phyloP scores from a whole-genome alignment of 2,797 vertebrate genomes.

The Petrocephalus schoutedeni region DNA sequence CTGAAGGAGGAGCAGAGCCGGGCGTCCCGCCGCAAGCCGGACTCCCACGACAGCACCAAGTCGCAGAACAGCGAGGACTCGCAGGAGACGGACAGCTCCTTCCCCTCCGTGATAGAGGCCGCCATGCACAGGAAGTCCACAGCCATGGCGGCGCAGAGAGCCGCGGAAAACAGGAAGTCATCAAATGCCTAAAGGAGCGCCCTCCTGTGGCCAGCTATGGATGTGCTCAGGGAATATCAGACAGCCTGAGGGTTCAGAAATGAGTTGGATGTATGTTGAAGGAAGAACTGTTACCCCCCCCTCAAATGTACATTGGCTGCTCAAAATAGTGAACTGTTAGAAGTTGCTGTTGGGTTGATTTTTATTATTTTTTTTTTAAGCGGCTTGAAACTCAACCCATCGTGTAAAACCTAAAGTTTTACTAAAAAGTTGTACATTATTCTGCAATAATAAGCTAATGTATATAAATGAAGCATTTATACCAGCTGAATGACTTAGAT shows the following conservation, averaged over 20 bases:
- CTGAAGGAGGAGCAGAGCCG: slow-evolving; percentile 85
- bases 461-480: slow-evolving; percentile 20
- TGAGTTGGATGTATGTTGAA: background rate
- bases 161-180: slow-evolving; percentile 43
- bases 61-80: slow-evolving; percentile 61
- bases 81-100: slow-evolving; percentile 49
- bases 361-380: background rate
- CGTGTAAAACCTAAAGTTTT: slow-evolving; percentile 20
- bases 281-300: background rate
- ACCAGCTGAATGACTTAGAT: slow-evolving; percentile 28
- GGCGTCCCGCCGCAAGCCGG: slow-evolving; percentile 61
- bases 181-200: slow-evolving; percentile 38
- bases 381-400: background rate
- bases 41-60: slow-evolving; percentile 69
- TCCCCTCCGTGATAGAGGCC: slow-evolving; percentile 46
- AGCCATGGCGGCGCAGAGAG: slow-evolving; percentile 44
- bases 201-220: background rate
- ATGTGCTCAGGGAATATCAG: background rate
- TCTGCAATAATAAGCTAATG: slow-evolving; percentile 29
- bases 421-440: slow-evolving; percentile 22
- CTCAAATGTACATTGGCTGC: background rate
- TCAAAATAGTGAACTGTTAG: background rate
- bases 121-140: slow-evolving; percentile 51
- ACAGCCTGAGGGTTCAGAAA: background rate
- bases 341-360: background rate